Percentiles rank a stretch among this genome's conserved stretches.
phyloP scores from a whole-genome alignment of 64 coral and sea anemone species.

The Pachyseris speciosa region DNA sequence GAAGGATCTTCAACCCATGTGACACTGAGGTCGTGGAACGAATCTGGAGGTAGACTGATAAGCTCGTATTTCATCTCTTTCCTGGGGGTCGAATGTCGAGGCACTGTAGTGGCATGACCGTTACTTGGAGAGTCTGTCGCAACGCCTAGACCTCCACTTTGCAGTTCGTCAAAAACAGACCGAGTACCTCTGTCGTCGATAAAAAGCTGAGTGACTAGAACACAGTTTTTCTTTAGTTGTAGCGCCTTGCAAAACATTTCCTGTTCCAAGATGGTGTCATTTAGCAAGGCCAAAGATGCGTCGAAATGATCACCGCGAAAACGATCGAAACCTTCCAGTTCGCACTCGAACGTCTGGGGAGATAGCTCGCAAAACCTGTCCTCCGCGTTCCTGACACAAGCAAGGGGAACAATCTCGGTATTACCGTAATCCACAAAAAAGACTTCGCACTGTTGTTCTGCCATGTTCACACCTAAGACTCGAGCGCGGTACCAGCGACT shows the following conservation, averaged over 20 bases:
- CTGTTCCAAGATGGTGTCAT: slow-evolving; percentile 76
- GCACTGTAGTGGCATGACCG: background rate
- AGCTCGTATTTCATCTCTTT: slow-evolving; percentile 1
- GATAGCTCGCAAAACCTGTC: slow-evolving; percentile 60
- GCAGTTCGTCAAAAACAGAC: slow-evolving; percentile 54
- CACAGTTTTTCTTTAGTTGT: slow-evolving; percentile 77
- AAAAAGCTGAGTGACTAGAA: slow-evolving; percentile 74
- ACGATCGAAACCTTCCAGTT: slow-evolving; percentile 47
- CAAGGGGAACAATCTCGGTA: slow-evolving; percentile 69
- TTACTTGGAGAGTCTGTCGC: slow-evolving; percentile 41
- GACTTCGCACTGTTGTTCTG: slow-evolving; percentile 62
- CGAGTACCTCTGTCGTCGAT: slow-evolving; percentile 51
- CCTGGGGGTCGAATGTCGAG: background rate
- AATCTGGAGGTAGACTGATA: slow-evolving; percentile 8
- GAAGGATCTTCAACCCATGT: slow-evolving; percentile 71
- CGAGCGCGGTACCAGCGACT: slow-evolving; percentile 87
- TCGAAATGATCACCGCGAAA: slow-evolving; percentile 26
- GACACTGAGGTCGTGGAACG: slow-evolving; percentile 78
- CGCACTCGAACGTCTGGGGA: slow-evolving; percentile 63
- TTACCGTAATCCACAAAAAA: slow-evolving; percentile 98
- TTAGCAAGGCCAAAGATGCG: slow-evolving; percentile 50
- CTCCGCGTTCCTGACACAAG: slow-evolving; percentile 54
- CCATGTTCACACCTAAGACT: slow-evolving; percentile 59
- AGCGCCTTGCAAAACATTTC: slow-evolving; percentile 72
- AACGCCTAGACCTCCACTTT: slow-evolving; percentile 3